Evolutionary conservation across 2,113 vertebrate genomes (phyloP).

Genomic region (Melozone crissalis): DNA sequence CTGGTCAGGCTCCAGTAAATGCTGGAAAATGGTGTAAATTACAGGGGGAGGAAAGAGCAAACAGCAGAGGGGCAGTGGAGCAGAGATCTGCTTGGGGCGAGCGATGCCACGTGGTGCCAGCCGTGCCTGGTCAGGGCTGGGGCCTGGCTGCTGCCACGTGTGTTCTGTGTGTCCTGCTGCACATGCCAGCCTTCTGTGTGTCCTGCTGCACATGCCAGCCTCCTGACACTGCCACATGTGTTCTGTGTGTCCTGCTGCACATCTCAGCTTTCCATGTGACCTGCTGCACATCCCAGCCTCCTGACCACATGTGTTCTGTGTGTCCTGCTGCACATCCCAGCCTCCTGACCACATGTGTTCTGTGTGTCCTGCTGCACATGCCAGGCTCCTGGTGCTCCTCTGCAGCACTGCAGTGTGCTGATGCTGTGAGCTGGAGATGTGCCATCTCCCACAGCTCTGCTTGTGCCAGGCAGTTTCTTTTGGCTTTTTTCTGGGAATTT

Average conservation of each 20-base stretch:
- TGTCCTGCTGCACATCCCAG: not conserved
- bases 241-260: not conserved
- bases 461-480: not conserved
- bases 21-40: not conserved
- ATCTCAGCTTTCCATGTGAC: too few species aligned
- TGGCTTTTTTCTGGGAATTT: not conserved
- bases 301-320: too few species aligned
- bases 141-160: not conserved
- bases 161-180: not conserved
- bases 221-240: too few species aligned
- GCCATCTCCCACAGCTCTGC: not conserved
- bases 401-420: not conserved
- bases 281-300: not conserved
- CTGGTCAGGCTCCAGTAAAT: not conserved
- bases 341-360: too few species aligned
- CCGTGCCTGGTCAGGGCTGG: fast-evolving
- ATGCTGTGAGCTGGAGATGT: fast-evolving
- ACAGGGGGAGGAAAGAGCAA: not conserved
- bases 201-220: not conserved
- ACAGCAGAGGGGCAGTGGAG: not conserved
- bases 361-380: not conserved
- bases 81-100: fast-evolving
- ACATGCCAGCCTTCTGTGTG: not conserved
- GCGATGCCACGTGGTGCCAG: fast-evolving
- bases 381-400: fast-evolving